Evolutionary conservation across 2,113 vertebrate species (phyloP), one percentile per base, ranked within the genome.

Genomic region (Tetraodon nigroviridis): DNA sequence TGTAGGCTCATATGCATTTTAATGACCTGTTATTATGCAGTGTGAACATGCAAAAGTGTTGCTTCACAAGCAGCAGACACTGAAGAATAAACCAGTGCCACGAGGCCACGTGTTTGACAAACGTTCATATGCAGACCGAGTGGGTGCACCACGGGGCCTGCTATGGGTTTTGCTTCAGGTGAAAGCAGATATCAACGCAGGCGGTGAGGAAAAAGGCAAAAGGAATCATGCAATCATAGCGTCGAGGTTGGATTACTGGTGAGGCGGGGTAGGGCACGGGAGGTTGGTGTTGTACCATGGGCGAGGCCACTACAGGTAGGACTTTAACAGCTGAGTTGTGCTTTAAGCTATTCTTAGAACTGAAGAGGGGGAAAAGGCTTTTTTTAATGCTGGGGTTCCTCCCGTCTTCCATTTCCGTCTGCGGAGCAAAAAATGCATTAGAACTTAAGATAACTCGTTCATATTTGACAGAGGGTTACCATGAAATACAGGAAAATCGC

Each of bases 351-450:
- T 92, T 98, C 94, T 98, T 98, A 93, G 97, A 95, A 93, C 93
- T 96, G 94, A 98, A 99, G 92, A 98, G 94, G 88, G 97, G 97
- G 85, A 99, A 99, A 90, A 99, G 96, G 90, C 94, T 95, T 96
- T 98, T 99, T 94, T 93, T 98, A 93, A 99, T 95, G 93, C 92
- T 94, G 73, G 95, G 97, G 91, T 95, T 98, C 92, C 96, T 92
- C 83, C 92, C 90, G 84, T 90, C 96, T 90, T 88, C 92, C 90
- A 93, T 90, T 83, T 98, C 93, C 83, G 91, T 95, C 97, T 99
- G 95, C 94, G 92, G 84, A 93, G 93, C 88, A 97, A 91, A 95
- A 95, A 92, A 97, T 78, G 93, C 88, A 73, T 32, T 3, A 24
- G 24, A 24, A 24, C 5, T 27, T 27, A 27, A 27, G 24, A 27